A percentile compares a stretch with the other conserved stretches of the same genome.
Evolutionary conservation across 2,888 invertebrate species (phyloP).

Genomic region (Ectemnius lituratus): DNA sequence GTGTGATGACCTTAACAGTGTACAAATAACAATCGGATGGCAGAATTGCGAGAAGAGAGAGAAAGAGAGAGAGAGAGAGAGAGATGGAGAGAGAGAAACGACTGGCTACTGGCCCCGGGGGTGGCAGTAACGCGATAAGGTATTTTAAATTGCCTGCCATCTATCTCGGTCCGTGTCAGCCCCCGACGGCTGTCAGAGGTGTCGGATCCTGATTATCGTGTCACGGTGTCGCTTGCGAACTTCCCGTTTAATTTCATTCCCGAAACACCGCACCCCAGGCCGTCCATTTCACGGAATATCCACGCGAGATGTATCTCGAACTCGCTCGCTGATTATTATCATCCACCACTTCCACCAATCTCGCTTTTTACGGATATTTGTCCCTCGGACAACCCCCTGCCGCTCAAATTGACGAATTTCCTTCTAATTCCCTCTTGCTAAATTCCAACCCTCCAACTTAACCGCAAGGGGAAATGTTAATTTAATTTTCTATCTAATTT

Average conservation of each 20-base stretch:
- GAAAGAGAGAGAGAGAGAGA: slow-evolving; percentile 1
- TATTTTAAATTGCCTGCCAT: slow-evolving; percentile 57
- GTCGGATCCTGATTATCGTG: slow-evolving; percentile 55
- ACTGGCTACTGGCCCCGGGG: background rate
- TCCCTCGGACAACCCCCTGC: too few species aligned
- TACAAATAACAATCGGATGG: slow-evolving; percentile 28
- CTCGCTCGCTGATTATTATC: too few species aligned
- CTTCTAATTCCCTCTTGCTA: too few species aligned
- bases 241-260: slow-evolving; percentile 42
- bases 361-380: too few species aligned
- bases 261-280: slow-evolving; percentile 19
- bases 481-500: too few species aligned
- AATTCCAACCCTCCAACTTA: too few species aligned
- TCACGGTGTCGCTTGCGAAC: slow-evolving; percentile 42
- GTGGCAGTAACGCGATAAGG: slow-evolving; percentile 42
- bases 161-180: slow-evolving; percentile 32
- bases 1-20: background rate
- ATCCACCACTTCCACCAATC: too few species aligned
- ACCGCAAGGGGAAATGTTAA: too few species aligned
- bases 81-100: background rate
- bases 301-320: slow-evolving; percentile 7
- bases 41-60: background rate
- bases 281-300: background rate
- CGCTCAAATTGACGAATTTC: too few species aligned
- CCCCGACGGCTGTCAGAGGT: slow-evolving; percentile 49